A percentile compares a stretch with the other conserved stretches of the same genome.
Conservation (phyloP, 2,797 vertebrate species). For the Delichon dasypus region DNA sequence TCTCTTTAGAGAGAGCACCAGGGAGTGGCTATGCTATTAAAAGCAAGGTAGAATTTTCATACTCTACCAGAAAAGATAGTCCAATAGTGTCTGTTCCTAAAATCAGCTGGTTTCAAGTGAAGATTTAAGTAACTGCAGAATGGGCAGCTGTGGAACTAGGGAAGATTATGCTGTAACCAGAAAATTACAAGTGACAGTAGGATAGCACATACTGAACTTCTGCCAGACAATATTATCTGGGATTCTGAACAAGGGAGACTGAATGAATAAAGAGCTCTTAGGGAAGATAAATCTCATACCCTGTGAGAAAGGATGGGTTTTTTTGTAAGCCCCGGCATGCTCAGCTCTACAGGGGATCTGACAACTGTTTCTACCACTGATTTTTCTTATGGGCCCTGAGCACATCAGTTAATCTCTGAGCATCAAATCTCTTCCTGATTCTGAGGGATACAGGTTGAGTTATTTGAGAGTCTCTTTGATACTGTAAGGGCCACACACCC, state of each 20-base stretch:
- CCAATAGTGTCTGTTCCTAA: background rate
- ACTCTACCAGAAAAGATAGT: background rate
- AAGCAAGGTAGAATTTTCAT: background rate
- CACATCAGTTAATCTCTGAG: background rate
- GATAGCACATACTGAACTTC: constrained; percentile 34
- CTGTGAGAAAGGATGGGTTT: background rate
- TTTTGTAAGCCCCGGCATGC: background rate
- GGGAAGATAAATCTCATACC: constrained; percentile 24
- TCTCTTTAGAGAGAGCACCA: background rate
- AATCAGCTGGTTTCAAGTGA: background rate
- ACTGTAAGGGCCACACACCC: fast-evolving
- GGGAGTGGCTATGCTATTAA: background rate
- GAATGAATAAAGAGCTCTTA: constrained; percentile 36
- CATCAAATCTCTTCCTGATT: background rate
- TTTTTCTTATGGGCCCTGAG: background rate
- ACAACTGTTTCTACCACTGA: background rate
- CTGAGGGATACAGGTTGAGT: background rate
- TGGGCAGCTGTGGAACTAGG: background rate
- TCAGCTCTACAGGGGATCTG: background rate
- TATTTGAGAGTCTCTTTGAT: background rate
- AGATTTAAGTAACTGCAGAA: constrained; percentile 10
- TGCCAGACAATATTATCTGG: constrained; percentile 47
- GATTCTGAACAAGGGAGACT: constrained; percentile 7
- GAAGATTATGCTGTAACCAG: constrained; percentile 43
- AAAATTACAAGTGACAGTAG: constrained; percentile 50